Evolutionary conservation across 2,888 invertebrate species (phyloP), one percentile per base, ranked within the genome.

Genomic region (Rotaria socialis): DNA sequence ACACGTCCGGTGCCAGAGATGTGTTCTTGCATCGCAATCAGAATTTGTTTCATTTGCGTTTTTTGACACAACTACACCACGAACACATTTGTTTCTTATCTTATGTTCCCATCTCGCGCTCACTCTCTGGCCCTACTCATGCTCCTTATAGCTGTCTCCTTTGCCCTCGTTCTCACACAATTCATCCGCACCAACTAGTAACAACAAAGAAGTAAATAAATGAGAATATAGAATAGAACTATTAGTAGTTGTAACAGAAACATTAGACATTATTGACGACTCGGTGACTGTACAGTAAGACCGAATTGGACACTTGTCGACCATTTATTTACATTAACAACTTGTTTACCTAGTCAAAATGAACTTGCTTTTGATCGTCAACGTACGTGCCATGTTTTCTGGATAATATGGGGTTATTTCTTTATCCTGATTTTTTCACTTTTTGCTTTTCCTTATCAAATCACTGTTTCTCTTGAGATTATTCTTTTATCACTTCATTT

Each of bases 11-110:
- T 35, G 35, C 67, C 16, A 67, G 19, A 67, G 67, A 2, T 67
- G 35, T 67, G 35, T 67, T 67, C 67, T 67, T 67, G 35, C 67
- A 41, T 67, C 35, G 67, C 35, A 67, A 67, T 67, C 19, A 67
- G 67, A 67, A 35, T 67, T 67, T 67, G 67, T 67, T 67, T 67
- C 67, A 67, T 35, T 67, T 67, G 35, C 67, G 67, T 67, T 67
- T 52, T 60, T 67, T 67, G 67, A 67, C 67, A 67, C 35, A 67
- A 67, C 67, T 67, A 67, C 67, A 35, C 67, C 67, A 67, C 35
- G 67, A 35, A 67, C 67, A 67, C 67, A 67, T 67, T 67, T 67
- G 67, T 67, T 67, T 67, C 67, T 67, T 67, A 67, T 67, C 67
- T 67, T 19, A 0, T 67, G 67, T 67, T 67, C 67, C 67, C 27